phyloP scores from a whole-genome alignment of 2,888 invertebrate genomes.

The Bombylius major region DNA sequence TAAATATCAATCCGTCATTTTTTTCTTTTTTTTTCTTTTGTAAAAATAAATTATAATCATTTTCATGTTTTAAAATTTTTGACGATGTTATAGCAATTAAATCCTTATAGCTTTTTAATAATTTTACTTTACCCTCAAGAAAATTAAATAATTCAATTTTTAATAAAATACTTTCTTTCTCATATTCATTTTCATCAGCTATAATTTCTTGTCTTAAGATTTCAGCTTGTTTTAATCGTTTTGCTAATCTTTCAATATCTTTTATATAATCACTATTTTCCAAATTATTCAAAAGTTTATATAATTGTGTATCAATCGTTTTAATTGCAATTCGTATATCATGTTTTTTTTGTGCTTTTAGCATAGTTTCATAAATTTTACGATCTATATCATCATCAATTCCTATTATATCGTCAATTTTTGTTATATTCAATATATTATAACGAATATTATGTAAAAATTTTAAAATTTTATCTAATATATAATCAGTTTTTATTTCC shows the following conservation, averaged over 20 bases:
- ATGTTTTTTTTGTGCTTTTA: background rate
- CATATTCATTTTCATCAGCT: background rate
- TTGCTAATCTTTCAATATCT: background rate
- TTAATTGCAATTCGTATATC: background rate
- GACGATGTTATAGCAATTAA: too few species aligned
- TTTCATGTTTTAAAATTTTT: too few species aligned
- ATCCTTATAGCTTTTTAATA: too few species aligned
- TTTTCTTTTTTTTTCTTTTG: background rate
- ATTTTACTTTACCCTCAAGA: too few species aligned
- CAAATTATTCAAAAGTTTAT: background rate
- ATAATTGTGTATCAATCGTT: background rate
- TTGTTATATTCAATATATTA: background rate
- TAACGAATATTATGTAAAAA: background rate
- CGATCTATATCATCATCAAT: background rate
- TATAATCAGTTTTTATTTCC: slow-evolving; percentile 29
- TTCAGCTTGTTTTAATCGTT: background rate
- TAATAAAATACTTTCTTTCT: background rate
- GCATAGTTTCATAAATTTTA: background rate
- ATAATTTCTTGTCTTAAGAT: background rate
- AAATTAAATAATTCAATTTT: too few species aligned
- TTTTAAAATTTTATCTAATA: slow-evolving; percentile 14
- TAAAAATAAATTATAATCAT: too few species aligned
- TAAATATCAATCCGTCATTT: background rate
- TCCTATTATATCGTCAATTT: background rate
- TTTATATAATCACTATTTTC: background rate